phyloP scores from a whole-genome alignment of 2,888 invertebrate species.

The Rhingia campestris region DNA sequence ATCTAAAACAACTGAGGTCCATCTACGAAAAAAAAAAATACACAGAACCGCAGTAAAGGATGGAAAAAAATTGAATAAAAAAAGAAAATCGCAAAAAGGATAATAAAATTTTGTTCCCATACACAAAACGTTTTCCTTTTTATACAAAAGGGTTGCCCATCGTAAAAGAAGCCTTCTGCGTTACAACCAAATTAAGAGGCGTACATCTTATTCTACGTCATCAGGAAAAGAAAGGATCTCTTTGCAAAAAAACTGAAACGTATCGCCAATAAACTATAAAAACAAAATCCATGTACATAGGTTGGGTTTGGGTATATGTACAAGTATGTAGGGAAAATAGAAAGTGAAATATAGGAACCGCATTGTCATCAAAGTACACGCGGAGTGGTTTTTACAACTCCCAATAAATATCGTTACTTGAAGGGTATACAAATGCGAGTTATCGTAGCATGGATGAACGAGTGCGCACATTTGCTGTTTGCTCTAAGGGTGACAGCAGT shows the following conservation, averaged over 20 bases:
- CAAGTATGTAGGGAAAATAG: constrained; percentile 1
- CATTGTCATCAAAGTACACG: constrained; percentile 65
- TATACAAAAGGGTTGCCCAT: constrained; percentile 61
- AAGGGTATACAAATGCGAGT: constrained; percentile 31
- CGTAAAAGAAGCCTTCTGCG: constrained; percentile 55
- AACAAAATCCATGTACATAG: constrained; percentile 30
- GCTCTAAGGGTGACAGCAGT: constrained; percentile 30
- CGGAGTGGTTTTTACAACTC: constrained; percentile 49
- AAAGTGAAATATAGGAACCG: constrained; percentile 62
- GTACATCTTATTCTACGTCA: constrained; percentile 12
- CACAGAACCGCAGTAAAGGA: constrained; percentile 1
- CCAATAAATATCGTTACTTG: constrained; percentile 63
- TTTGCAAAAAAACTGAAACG: constrained; percentile 25
- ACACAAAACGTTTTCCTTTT: constrained; percentile 51
- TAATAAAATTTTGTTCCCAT: constrained; percentile 50
- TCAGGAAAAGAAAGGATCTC: constrained; percentile 32
- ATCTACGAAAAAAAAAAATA: constrained; percentile 21
- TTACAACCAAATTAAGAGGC: constrained; percentile 43
- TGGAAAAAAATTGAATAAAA: constrained; percentile 45
- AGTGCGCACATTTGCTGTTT: constrained; percentile 21
- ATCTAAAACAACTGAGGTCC: constrained; percentile 70
- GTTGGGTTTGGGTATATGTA: background rate
- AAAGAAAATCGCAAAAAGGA: constrained; percentile 62
- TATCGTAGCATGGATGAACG: constrained; percentile 42
- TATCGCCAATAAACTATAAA: constrained; percentile 66